Base-by-base conservation (phyloP, 1,140 invertebrate genomes). In the Papilio helenus region DNA sequence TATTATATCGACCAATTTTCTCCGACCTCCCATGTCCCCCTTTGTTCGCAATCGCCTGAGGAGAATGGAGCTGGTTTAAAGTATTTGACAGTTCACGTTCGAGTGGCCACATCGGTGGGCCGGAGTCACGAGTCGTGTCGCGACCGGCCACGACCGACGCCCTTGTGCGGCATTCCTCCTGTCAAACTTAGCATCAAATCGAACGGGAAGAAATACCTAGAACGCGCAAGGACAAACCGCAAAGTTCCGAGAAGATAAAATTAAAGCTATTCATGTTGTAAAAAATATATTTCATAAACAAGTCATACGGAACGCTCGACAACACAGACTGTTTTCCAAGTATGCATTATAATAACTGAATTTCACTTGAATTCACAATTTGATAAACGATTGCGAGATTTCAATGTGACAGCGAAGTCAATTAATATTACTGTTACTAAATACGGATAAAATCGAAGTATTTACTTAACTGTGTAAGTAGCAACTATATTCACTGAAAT, bases 111-210 rank as follows among this genome's bases (percentile, higher is more conserved):
- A 58, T 58, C 58, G 77, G 79, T 79, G 81, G 82, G 84, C 87
- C 86, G 78, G 68, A 91, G 89, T 93, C 90, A 92, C 90, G 89
- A 79, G 82, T 71, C 55, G 76, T 84, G 86, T 86, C 87, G 83
- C 85, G 88, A 86, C 86, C 76, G 86, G 87, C 87, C 90, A 92
- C 90, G 91, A 89, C 86, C 84, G 87, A 83, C 84, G 85, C 84
- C 85, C 88, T 85, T 82, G 9, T 72, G 80, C 81, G 80, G 83
- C 90, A 92, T 93, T 90, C 92, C 91, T 90, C 79, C 80, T 92
- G 92, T 93, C 92, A 92, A 93, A 90, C 88, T 89, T 87, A 88
- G 83, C 88, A 89, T 90, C 89, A 88, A 87, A 88, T 80, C 78
- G 86, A 88, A 88, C 83, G 81, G 82, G 86, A 89, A 89, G 87